Base-by-base conservation (phyloP, 2,888 invertebrate genomes). In the Dryocosmus kuriphilus region DNA sequence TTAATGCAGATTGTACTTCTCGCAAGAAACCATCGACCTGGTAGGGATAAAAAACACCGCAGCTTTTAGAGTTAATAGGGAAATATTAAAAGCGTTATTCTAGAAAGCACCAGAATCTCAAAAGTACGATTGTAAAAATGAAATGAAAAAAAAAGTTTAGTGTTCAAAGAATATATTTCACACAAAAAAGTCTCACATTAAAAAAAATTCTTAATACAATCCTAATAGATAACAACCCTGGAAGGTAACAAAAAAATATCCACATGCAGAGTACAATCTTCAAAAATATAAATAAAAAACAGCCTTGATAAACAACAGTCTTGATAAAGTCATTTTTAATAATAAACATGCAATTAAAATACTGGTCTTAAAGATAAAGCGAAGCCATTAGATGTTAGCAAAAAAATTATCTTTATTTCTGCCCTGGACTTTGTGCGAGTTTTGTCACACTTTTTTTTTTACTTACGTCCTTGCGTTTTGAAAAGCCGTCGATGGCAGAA, bases 401-500 rank as follows among this genome's bases (percentile, higher is more conserved):
- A 11, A 14, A 60, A 27, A 24, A 16, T 14, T 1, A 16, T 51
- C 78, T 76, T 51, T 51, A 32, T 24, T 24, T 27, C 14, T 16
- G 30, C 35, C 22, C n/a, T 11, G 22, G 6, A 57, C 22, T n/a
- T 22, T 19, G 24, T 9, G n/a, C 22, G 9, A 55, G 7, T 9
- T 55, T 55, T 22, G 22, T 3, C 22, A 3, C 22, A 9, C 2
- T 1, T 55, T 3, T 62, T 27, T 80, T 82, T 77, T 77, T 81
- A 88, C 88, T 89, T 80, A 91, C 91, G 77, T 85, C 86, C 79
- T 86, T 88, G 30, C 84, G 83, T 81, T 91, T 91, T 9, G 82
- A 83, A 0, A 91, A 79, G 65, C 90, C 88, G 19, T 88, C 90
- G 1, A 91, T 75, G 60, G 91, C 91, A 4, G 91, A 90, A 75